phyloP scores from a whole-genome alignment of 2,113 vertebrate genomes.

The Stomatorhinus ivindoensis region DNA sequence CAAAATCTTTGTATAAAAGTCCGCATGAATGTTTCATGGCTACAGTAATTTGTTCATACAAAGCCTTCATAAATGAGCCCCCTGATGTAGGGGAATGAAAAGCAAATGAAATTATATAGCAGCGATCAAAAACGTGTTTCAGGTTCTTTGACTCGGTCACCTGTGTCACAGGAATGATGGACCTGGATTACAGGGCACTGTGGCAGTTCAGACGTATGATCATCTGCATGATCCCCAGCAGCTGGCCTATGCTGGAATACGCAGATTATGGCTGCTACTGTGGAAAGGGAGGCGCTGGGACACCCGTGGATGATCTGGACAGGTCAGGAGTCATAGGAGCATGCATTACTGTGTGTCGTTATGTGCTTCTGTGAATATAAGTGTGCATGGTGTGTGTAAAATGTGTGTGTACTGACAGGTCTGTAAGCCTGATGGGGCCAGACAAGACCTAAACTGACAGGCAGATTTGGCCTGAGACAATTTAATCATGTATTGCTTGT shows the following conservation, averaged over 20 bases:
- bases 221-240: constrained; percentile 49
- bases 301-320: constrained; percentile 66
- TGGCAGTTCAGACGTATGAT: constrained; percentile 63
- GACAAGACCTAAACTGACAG: not conserved
- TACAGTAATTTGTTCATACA: not conserved
- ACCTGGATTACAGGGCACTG: constrained; percentile 23
- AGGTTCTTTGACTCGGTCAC: not conserved
- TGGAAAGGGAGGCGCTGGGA: constrained; percentile 64
- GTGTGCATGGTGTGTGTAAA: constrained; percentile 13
- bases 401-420: constrained; percentile 31
- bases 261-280: constrained; percentile 72
- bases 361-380: accelerated
- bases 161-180: constrained; percentile 21
- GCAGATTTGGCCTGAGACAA: not conserved
- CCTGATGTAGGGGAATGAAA: not conserved
- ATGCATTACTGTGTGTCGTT: not conserved
- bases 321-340: constrained; percentile 39
- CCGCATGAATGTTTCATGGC: not conserved
- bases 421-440: not conserved
- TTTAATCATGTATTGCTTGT: not conserved
- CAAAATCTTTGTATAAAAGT: not conserved
- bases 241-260: constrained; percentile 47
- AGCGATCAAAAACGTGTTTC: not conserved
- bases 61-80: not conserved
- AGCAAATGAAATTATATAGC: not conserved